Percentiles rank a stretch among this genome's conserved stretches.
Conservation (phyloP, 2,797 vertebrate species). For the Centroberyx gerrardi region DNA sequence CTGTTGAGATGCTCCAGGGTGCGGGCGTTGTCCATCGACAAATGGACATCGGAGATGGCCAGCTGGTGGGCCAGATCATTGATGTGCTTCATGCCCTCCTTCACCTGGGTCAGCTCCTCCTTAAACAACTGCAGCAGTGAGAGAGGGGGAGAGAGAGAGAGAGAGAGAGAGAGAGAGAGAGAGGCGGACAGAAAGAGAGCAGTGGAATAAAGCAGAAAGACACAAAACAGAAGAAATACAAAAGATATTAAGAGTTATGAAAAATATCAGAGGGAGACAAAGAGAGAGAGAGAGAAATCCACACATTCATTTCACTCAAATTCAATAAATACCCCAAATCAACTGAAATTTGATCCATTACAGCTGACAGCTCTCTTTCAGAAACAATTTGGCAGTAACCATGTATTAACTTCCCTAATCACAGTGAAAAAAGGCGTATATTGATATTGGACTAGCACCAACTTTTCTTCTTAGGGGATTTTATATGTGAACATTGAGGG, state of each 20-base stretch:
- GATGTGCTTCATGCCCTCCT: constrained; percentile 95
- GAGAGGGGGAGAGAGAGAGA: constrained; percentile 10
- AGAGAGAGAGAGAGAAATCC: neutral
- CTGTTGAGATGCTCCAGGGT: constrained; percentile 95
- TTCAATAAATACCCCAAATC: constrained; percentile 31
- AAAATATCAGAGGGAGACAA: constrained; percentile 10
- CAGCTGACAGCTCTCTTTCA: constrained; percentile 22
- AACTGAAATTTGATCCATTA: constrained; percentile 23
- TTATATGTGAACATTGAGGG: constrained; percentile 7
- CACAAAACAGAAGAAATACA: neutral
- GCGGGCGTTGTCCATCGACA: constrained; percentile 96
- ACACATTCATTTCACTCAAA: constrained; percentile 34
- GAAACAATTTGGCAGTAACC: constrained; percentile 32
- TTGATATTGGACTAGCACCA: constrained; percentile 21
- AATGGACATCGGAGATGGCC: constrained; percentile 96
- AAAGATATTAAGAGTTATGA: constrained; percentile 8
- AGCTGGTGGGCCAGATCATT: constrained; percentile 97
- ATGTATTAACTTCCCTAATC: constrained; percentile 25
- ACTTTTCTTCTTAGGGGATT: constrained; percentile 1
- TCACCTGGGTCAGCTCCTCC: constrained; percentile 94
- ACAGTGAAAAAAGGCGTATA: constrained; percentile 14
- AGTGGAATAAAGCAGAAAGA: constrained; percentile 1
- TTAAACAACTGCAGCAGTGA: constrained; percentile 90
- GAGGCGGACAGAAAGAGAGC: neutral
- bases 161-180: neutral